Evolutionary conservation across 2,113 vertebrate genomes (phyloP).

Genomic region (Phocoena phocoena): DNA sequence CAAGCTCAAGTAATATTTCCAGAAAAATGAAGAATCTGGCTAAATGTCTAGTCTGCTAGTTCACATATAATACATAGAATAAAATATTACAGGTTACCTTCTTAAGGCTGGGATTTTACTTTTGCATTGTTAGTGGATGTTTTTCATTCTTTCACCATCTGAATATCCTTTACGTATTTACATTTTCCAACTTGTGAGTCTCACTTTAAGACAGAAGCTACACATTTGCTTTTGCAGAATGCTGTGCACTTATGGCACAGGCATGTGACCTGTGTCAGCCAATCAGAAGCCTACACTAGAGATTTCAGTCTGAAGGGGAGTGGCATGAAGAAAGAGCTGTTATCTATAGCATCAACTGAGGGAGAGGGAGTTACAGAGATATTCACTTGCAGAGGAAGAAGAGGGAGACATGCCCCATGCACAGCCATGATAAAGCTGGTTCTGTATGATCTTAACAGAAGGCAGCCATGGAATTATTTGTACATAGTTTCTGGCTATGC

Average conservation of each 20-base stretch:
- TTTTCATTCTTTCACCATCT: background rate
- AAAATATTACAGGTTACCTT: background rate
- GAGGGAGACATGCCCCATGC: background rate
- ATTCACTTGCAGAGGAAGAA: background rate
- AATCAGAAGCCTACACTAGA: background rate
- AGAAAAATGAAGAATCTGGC: background rate
- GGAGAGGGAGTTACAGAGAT: background rate
- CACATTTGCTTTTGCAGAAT: background rate
- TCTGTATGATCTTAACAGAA: background rate
- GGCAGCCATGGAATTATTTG: background rate
- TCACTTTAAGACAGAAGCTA: background rate
- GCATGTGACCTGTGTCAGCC: background rate
- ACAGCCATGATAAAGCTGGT: background rate
- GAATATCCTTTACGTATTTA: background rate
- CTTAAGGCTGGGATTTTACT: background rate
- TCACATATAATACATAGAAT: background rate
- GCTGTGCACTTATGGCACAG: accelerated
- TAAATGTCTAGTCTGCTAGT: background rate
- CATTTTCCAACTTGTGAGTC: background rate
- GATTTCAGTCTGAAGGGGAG: background rate
- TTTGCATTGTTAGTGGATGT: background rate
- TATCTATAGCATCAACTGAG: accelerated
- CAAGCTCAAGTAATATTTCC: background rate
- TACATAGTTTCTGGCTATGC: accelerated
- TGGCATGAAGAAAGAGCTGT: background rate